Conservation (phyloP, 2,888 invertebrate genomes). For the Phortica okadai region DNA sequence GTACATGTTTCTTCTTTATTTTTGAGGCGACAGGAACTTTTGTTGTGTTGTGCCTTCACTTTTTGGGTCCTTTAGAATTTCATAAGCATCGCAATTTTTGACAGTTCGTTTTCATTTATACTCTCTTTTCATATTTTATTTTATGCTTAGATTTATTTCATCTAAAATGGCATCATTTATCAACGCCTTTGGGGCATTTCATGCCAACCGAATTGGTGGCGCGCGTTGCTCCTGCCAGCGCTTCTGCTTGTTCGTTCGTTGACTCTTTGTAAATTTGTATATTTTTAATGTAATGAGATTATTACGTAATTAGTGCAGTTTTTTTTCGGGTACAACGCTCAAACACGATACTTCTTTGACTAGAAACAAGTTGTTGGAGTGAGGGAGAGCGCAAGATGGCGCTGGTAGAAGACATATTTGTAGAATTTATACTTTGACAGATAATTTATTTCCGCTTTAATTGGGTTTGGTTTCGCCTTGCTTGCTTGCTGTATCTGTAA, state of each 20-base stretch:
- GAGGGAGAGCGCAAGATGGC: neutral
- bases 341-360: neutral
- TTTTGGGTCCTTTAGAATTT: conserved; percentile 33
- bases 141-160: conserved; percentile 66
- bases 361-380: neutral
- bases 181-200: conserved; percentile 63
- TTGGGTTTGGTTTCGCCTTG: neutral
- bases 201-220: conserved; percentile 29
- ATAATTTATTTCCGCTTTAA: conserved; percentile 59
- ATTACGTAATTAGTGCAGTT: conserved; percentile 68
- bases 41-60: conserved; percentile 59
- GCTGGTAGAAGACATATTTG: conserved; percentile 54
- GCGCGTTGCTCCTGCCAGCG: conserved; percentile 22
- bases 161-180: conserved; percentile 63
- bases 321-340: conserved; percentile 23
- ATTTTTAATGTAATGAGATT: conserved; percentile 69
- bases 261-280: conserved; percentile 62
- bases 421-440: conserved; percentile 59
- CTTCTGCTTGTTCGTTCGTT: conserved; percentile 43
- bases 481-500: neutral
- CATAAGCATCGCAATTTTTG: conserved; percentile 56
- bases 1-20: neutral
- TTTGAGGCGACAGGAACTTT: conserved; percentile 18
- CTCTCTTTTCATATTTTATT: conserved; percentile 34
- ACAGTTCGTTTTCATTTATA: conserved; percentile 58